Conservation (phyloP, 2,113 vertebrate species). For the Sorex fumeus region DNA sequence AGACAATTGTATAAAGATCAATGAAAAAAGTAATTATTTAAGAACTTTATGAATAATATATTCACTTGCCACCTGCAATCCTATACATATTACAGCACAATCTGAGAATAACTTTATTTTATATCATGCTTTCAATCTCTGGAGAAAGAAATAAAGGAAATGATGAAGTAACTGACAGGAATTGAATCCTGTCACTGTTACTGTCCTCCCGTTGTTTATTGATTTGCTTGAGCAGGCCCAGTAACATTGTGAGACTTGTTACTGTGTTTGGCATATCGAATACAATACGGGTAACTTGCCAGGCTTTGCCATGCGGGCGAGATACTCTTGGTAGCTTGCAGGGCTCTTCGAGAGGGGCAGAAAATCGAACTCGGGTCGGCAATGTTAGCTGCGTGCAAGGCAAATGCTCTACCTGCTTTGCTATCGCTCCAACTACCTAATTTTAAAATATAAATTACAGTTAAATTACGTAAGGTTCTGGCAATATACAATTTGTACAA, state of each 20-base stretch:
- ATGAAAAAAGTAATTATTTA: slow-evolving; percentile 86
- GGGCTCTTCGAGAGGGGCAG: too few relatives aligned
- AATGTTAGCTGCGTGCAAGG: too few relatives aligned
- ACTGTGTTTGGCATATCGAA: too few relatives aligned
- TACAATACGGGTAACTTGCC: too few relatives aligned
- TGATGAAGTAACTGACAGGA: slow-evolving; percentile 60
- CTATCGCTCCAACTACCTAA: slow-evolving; percentile 65
- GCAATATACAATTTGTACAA: slow-evolving; percentile 23
- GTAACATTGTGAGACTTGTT: too few relatives aligned
- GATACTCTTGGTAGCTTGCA: too few relatives aligned
- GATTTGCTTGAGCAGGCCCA: too few relatives aligned
- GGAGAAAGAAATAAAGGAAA: slow-evolving; percentile 70
- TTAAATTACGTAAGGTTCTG: slow-evolving; percentile 77
- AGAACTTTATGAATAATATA: slow-evolving; percentile 86
- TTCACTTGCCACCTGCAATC: slow-evolving; percentile 69
- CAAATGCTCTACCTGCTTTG: too few relatives aligned
- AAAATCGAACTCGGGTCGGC: too few relatives aligned
- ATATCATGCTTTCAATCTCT: slow-evolving; percentile 62
- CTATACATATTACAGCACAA: slow-evolving; percentile 71
- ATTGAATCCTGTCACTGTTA: slow-evolving; percentile 74
- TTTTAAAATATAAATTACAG: slow-evolving; percentile 82
- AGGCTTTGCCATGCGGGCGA: too few relatives aligned
- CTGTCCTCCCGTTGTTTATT: too few relatives aligned
- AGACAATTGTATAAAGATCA: slow-evolving; percentile 83
- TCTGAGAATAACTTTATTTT: slow-evolving; percentile 81